These are phyloP conservation scores for Struthio camelus DNA, from an alignment of 2,113 vertebrate species.

Conservation along the genomic window DNA sequence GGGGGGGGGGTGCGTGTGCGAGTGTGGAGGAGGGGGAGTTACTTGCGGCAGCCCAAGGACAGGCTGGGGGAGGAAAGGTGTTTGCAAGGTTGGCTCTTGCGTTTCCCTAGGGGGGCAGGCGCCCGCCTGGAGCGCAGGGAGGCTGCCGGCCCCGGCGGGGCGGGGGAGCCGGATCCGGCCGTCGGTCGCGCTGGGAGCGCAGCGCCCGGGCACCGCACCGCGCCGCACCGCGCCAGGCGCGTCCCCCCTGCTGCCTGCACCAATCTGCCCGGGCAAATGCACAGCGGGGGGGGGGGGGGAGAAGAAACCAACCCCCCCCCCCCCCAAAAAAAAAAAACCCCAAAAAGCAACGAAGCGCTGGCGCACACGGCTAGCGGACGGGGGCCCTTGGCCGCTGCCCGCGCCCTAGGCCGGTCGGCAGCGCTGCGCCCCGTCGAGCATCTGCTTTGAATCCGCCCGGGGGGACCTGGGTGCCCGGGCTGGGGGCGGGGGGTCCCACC, in stretches of 20 bases:
- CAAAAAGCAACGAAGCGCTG: not conserved
- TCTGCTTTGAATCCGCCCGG: not conserved
- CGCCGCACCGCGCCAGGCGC: not conserved
- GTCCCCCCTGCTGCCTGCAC: not conserved
- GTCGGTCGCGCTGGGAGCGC: too few species aligned
- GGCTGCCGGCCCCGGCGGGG: too few species aligned
- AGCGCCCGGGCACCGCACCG: not conserved
- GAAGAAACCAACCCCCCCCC: too few species aligned
- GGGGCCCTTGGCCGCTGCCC: not conserved
- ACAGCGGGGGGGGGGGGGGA: not conserved
- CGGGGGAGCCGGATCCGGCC: not conserved
- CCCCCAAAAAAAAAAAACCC: not conserved
- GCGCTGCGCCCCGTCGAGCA: not conserved
- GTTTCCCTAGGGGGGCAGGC: too few species aligned
- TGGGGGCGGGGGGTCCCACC: too few species aligned
- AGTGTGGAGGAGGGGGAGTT: not conserved
- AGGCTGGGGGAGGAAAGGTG: not conserved
- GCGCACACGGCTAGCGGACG: not conserved
- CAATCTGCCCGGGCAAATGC: not conserved
- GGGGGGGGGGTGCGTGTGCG: not conserved
- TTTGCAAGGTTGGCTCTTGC: too few species aligned
- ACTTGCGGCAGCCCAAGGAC: slow-evolving; percentile 15
- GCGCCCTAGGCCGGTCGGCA: not conserved
- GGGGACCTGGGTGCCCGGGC: not conserved
- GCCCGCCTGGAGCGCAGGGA: too few species aligned